A percentile compares a stretch with the other conserved stretches of the same genome.
Evolutionary conservation across 2,797 vertebrate species (phyloP).

Genomic region (Acestrorhynchus altus): DNA sequence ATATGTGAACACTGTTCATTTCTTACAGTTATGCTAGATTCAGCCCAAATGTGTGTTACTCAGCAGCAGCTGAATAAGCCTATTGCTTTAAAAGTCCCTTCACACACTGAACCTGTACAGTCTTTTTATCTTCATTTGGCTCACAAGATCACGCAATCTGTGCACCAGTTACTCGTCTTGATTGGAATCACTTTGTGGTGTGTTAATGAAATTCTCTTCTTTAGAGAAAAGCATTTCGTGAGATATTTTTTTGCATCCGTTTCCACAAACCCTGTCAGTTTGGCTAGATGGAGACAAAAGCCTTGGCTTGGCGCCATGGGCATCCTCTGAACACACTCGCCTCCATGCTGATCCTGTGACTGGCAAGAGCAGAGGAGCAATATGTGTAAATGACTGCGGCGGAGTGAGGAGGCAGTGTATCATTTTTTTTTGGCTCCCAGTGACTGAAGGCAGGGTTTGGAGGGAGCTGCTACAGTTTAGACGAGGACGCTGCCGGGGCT

Average conservation of each 20-base stretch:
- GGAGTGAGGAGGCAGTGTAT: constrained; percentile 27
- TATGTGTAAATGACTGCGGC: constrained; percentile 39
- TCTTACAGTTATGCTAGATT: too few relatives aligned
- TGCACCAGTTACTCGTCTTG: background rate
- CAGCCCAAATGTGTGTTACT: too few relatives aligned
- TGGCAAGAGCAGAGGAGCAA: constrained; percentile 5
- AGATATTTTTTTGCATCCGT: constrained; percentile 34
- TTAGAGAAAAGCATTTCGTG: constrained; percentile 24
- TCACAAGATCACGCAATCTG: background rate
- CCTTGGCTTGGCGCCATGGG: constrained; percentile 24
- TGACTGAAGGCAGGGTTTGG: background rate
- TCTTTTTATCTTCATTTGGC: constrained; percentile 11
- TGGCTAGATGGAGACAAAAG: constrained; percentile 44
- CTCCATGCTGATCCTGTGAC: constrained; percentile 20
- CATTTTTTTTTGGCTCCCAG: constrained; percentile 21
- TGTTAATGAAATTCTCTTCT: constrained; percentile 27
- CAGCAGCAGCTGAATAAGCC: background rate
- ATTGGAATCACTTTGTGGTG: background rate
- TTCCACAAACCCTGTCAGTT: constrained; percentile 27
- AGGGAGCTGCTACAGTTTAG: constrained; percentile 30
- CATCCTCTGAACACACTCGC: constrained; percentile 15
- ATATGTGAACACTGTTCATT: too few relatives aligned
- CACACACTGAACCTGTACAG: background rate
- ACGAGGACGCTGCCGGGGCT: constrained; percentile 3
- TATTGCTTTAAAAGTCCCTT: background rate